Evolutionary conservation across 1,140 invertebrate genomes (phyloP), one percentile per base, ranked within the genome.

Genomic region (Zaprionus lachaisei): DNA sequence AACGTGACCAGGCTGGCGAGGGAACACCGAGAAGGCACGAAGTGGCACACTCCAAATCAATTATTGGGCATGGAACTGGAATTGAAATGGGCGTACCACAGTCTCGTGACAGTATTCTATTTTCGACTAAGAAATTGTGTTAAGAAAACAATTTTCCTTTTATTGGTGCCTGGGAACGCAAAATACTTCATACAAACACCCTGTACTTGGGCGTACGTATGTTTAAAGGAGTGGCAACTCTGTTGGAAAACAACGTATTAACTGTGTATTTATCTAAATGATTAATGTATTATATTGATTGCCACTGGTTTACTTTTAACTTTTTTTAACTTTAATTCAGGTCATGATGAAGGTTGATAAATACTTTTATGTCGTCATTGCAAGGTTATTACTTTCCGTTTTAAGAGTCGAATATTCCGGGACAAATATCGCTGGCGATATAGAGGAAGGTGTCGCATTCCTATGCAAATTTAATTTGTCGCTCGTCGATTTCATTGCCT

Each of bases 31-130:
- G 61, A 34, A 17, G 34, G 34, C 7, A 9, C 17, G 20, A 28
- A 47, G 20, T 62, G 24, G 20, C 34, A 37, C 37, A 63, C 58
- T 70, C 22, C 54, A 60, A 64, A 64, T 64, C 67, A 67, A 71
- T 71, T 75, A 71, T 64, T 75, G 72, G 26, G 70, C 60, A 64
- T 65, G 55, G 41, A 75, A 54, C 31, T 64, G 41, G 34, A 75
- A 75, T 71, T 64, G 67, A 60, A 76, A 71, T 60, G 26, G 54
- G 20, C 61, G 51, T 64, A 12, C 34, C 20, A 26, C 20, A 51
- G 20, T 31, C 20, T 31, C 60, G 41, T 70, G 67, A 70, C 67
- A 58, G 66, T 41, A 63, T 57, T 64, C 34, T 54, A 49, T 37
- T 69, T 22, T 24, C 11, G 31, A 20, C 20, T 15, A 54, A 34